These are phyloP conservation scores for Phanerotoma sp. DNA, from an alignment of 2,888 invertebrate genomes.

Conservation along the genomic window DNA sequence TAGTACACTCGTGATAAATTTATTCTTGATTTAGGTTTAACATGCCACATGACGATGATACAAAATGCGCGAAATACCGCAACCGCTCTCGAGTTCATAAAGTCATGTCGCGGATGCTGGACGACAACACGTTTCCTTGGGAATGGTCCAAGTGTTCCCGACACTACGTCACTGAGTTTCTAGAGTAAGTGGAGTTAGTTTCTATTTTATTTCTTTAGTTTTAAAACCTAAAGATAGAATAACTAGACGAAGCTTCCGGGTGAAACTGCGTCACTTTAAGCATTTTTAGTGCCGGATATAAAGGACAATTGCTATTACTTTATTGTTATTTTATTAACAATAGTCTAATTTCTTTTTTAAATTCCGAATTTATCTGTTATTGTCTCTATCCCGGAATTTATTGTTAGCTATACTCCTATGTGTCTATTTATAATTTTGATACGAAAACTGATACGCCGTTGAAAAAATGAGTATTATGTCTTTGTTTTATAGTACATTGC, in stretches of 20 bases:
- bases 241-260: constrained; percentile 11
- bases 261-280: neutral
- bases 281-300: neutral
- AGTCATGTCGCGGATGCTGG: constrained; percentile 82
- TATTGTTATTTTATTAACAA: no score
- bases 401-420: no score
- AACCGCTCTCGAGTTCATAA: constrained; percentile 61
- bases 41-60: constrained; percentile 85
- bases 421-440: no score
- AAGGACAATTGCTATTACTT: no score
- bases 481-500: no score
- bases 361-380: no score
- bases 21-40: constrained; percentile 63
- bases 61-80: constrained; percentile 65
- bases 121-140: constrained; percentile 82
- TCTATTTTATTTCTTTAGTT: constrained; percentile 7
- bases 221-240: constrained; percentile 4
- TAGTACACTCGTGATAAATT: neutral
- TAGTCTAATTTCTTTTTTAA: no score
- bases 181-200: constrained; percentile 68
- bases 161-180: constrained; percentile 73
- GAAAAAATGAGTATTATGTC: no score
- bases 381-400: no score
- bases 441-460: no score
- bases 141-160: constrained; percentile 84